These are phyloP conservation scores for Rhodeus uyekii DNA, from an alignment of 2,797 vertebrate genomes.

Conservation along the genomic window DNA sequence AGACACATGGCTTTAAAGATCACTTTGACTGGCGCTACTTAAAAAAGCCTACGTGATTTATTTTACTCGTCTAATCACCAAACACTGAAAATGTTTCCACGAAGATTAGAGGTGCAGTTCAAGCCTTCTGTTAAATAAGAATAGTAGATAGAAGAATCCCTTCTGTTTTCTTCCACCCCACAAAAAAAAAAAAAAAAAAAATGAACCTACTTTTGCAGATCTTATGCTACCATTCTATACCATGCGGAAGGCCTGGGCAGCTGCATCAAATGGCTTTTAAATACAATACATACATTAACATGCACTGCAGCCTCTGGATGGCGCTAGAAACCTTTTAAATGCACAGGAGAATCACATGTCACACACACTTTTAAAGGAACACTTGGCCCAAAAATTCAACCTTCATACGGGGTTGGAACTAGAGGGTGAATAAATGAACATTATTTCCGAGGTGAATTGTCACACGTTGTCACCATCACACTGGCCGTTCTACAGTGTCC, in stretches of 20 bases:
- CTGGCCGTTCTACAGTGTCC: neutral
- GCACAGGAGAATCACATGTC: conserved; percentile 20
- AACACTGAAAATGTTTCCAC: conserved; percentile 44
- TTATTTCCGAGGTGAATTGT: neutral
- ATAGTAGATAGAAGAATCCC: conserved; percentile 10
- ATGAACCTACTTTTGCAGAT: conserved; percentile 41
- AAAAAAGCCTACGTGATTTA: conserved; percentile 37
- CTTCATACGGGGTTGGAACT: neutral
- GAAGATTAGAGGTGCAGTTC: conserved; percentile 23
- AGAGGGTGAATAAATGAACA: neutral
- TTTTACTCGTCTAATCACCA: conserved; percentile 37
- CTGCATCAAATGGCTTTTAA: conserved; percentile 59
- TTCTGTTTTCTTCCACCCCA: conserved; percentile 21
- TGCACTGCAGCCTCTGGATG: conserved; percentile 54
- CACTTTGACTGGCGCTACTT: conserved; percentile 38
- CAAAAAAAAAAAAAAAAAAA: conserved; percentile 40
- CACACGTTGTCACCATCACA: neutral
- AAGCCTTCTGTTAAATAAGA: conserved; percentile 21
- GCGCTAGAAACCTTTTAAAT: conserved; percentile 46
- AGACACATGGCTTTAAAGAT: conserved; percentile 46
- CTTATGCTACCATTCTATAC: conserved; percentile 48
- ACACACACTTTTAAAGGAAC: conserved; percentile 9
- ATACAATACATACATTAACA: conserved; percentile 58
- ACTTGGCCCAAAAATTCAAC: neutral
- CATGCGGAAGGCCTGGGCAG: conserved; percentile 54